A percentile compares a stretch with the other conserved stretches of the same genome.
These are phyloP conservation scores for Lasioglossum baleicum DNA, from an alignment of 1,140 invertebrate species.

Conservation along the genomic window DNA sequence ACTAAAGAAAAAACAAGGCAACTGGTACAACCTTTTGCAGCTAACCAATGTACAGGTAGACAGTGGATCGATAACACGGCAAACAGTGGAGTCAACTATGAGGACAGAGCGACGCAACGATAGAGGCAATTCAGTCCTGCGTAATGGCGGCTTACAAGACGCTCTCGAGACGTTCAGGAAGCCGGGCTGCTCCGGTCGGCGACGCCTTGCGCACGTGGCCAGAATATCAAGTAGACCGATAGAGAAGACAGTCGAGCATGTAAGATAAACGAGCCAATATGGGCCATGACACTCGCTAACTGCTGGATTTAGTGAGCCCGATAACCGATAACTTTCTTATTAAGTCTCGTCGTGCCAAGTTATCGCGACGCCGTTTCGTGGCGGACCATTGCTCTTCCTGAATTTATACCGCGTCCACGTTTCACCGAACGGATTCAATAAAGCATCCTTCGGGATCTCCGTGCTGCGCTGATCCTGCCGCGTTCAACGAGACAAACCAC, in stretches of 20 bases:
- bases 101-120: neutral
- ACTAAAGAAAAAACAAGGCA: too few relatives aligned
- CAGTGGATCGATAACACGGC: slow-evolving; percentile 1
- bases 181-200: slow-evolving; percentile 44
- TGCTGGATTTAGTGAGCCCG: slow-evolving; percentile 70
- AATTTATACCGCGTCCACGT: slow-evolving; percentile 38
- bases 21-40: too few relatives aligned
- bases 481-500: neutral
- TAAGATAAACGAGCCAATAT: slow-evolving; percentile 75
- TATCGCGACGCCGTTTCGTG: slow-evolving; percentile 47
- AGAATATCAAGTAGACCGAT: slow-evolving; percentile 72
- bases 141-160: slow-evolving; percentile 25
- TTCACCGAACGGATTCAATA: slow-evolving; percentile 1
- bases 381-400: slow-evolving; percentile 22
- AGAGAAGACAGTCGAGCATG: slow-evolving; percentile 60
- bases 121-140: slow-evolving; percentile 9
- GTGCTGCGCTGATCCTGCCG: neutral
- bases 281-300: slow-evolving; percentile 70
- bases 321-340: slow-evolving; percentile 75
- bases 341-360: slow-evolving; percentile 60
- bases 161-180: slow-evolving; percentile 37
- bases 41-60: neutral
- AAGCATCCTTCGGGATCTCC: neutral
- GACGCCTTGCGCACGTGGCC: slow-evolving; percentile 61
- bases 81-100: slow-evolving; percentile 19